Base-by-base conservation (phyloP, 1,140 invertebrate species). In the Meloidogyne floridensis region DNA sequence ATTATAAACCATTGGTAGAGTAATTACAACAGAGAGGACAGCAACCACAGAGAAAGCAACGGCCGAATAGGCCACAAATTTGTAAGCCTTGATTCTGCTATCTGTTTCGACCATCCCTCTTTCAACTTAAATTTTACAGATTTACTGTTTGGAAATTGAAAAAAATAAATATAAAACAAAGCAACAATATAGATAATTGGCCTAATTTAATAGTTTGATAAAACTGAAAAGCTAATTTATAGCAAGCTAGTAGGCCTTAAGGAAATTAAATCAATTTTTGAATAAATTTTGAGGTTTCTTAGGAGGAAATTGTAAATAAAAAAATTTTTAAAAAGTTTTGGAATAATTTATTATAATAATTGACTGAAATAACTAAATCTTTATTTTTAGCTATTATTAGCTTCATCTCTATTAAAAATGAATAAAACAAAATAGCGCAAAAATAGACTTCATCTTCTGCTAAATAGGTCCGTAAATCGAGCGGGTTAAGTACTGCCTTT, bases 1-100 rank as follows among this genome's bases (percentile, higher is more conserved):
- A 74, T 86, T 86, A 84, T 86, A 86, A 51, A 87, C 86, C 86
- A 86, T 87, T 51, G 86, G 86, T 47, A 86, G 76, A 15, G 86
- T 86, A 20, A 86, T 77, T 6, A 86, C 81, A 51, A 86, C 86
- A 2, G 86, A 87, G 9, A 86, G 84, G 15, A 86, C 86, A 71
- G 86, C 86, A 69, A 87, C 86, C 10, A 86, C 78, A 56, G 69
- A 74, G 54, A 86, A 86, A n/a, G 86, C 85, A 32, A 86, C 86
- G 3, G 86, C 86, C 77, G 86, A 87, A 72, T 86, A 86, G 81
- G 86, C 86, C 20, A 86, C 86, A 73, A 86, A 87, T 74, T 84
- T 86, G 80, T 86, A 86, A 59, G 86, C 86, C 72, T 82, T 81
- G 13, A 87, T 85, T 73, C 86, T 82, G 75, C 86, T 81, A 73